phyloP scores from a whole-genome alignment of 2,113 vertebrate genomes.

The Cheilinus undulatus region DNA sequence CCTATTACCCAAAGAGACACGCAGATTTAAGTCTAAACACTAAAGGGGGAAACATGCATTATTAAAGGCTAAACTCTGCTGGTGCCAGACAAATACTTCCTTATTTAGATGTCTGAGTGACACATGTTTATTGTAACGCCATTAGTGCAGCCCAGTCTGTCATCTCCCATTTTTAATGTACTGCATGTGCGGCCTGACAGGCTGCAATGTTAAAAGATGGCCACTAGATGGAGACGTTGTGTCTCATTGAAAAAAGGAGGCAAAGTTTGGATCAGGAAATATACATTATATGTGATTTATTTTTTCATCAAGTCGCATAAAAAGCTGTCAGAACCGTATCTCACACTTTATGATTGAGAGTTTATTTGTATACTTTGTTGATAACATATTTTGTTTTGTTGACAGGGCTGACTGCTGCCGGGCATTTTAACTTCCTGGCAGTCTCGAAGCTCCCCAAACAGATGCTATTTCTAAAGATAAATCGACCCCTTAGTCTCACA shows the following conservation, averaged over 20 bases:
- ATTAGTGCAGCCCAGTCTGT: slow-evolving; percentile 47
- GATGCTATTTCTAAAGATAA: slow-evolving; percentile 36
- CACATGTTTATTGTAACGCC: slow-evolving; percentile 27
- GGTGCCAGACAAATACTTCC: slow-evolving; percentile 33
- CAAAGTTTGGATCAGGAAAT: background rate
- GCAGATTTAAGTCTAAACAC: slow-evolving; percentile 33
- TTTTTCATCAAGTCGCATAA: too few species aligned
- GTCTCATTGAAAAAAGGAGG: slow-evolving; percentile 8
- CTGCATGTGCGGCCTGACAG: slow-evolving; percentile 6
- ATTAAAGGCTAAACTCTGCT: slow-evolving; percentile 29
- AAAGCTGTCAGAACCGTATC: too few species aligned
- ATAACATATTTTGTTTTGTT: too few species aligned
- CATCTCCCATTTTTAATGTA: slow-evolving; percentile 21
- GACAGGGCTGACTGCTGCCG: too few species aligned
- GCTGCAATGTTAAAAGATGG: background rate
- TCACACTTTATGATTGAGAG: too few species aligned
- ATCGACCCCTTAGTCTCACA: too few species aligned
- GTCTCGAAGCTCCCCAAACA: slow-evolving; percentile 14
- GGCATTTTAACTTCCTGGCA: too few species aligned
- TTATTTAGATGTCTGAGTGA: slow-evolving; percentile 24
- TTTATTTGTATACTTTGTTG: too few species aligned
- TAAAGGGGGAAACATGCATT: slow-evolving; percentile 20
- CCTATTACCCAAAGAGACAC: slow-evolving; percentile 70
- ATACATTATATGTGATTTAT: background rate
- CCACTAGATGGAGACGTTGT: slow-evolving; percentile 71